Base-by-base conservation (phyloP, 2,888 invertebrate genomes). In the Holacanthella duospinosa region DNA sequence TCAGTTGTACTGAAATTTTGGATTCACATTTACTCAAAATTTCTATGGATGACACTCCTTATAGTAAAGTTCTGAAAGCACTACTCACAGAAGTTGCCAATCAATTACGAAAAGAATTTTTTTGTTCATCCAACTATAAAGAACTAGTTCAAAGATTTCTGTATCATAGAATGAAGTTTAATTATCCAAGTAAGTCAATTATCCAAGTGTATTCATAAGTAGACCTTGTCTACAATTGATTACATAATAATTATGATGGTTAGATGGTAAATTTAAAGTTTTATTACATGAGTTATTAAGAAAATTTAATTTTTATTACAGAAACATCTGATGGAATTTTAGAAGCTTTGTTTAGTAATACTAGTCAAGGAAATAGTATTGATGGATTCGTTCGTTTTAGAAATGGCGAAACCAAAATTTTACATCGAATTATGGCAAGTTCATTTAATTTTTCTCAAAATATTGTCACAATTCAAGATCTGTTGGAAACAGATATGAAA, bases 41-140 rank as follows among this genome's bases (percentile, higher is more conserved):
- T 43, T 29, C 28, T 16, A 4, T 3, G 9, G 12, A 58, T 43
- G 29, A 21, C 16, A 3, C 24, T n/a, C 6, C 9, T 21, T 24
- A n/a, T 4, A 29, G 4, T 4, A 6, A 28, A 36, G 12, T 24
- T 27, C 25, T 58, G 21, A 58, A 58, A 24, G 36, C 4, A 3
- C 4, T 58, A 9, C 36, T 58, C 3, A n/a, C 43, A 36, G 36
- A 58, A 24, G 25, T 58, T 29, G 58, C 36, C 9, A 58, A 58
- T 58, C 29, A 24, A 43, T 24, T 58, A 16, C 28, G 58, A 29
- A 29, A 24, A 36, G 24, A 58, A 24, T 21, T 9, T 24, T 58
- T 9, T 24, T 58, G 58, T 43, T 2, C 9, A 29, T 9, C 58
- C 6, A 21, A 12, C 12, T 25, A 55, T 26, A 28, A 25, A 6